These are phyloP conservation scores for Miniopterus natalensis DNA, from an alignment of 2,113 vertebrate genomes.

Conservation along the genomic window DNA sequence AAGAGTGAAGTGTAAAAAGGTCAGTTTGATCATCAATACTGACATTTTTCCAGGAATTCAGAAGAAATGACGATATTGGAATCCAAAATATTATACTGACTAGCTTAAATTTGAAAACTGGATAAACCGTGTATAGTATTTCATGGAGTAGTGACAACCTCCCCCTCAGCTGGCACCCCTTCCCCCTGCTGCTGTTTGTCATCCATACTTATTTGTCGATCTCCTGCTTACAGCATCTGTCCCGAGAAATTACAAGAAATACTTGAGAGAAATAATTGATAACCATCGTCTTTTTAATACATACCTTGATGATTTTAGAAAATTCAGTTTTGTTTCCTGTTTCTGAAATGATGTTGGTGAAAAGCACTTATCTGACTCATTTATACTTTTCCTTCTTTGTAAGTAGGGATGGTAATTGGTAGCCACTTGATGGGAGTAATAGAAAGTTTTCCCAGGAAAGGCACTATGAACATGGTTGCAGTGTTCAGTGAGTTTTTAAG, in stretches of 20 bases:
- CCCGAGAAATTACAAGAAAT: neutral
- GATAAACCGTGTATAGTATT: neutral
- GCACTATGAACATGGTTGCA: neutral
- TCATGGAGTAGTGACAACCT: neutral
- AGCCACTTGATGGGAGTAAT: neutral
- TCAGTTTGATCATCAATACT: conserved; percentile 14
- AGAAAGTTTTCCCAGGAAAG: conserved; percentile 28
- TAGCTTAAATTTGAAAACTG: neutral
- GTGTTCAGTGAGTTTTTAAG: neutral
- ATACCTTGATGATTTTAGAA: conserved; percentile 1
- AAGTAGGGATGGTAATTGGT: neutral
- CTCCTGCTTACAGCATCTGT: neutral
- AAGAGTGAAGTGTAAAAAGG: neutral
- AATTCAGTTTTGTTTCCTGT: neutral
- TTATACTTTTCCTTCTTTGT: conserved; percentile 7
- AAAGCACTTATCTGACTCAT: neutral
- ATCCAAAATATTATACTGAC: neutral
- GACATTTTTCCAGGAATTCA: neutral
- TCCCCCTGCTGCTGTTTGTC: neutral
- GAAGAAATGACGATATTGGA: neutral
- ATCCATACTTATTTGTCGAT: rapidly evolving
- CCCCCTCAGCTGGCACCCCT: neutral
- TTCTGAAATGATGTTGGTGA: conserved; percentile 19
- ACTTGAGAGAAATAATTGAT: neutral
- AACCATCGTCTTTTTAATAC: neutral